Percentiles rank a stretch among this genome's conserved stretches.
phyloP scores from a whole-genome alignment of 2,113 vertebrate species.

The Ondatra zibethicus region DNA sequence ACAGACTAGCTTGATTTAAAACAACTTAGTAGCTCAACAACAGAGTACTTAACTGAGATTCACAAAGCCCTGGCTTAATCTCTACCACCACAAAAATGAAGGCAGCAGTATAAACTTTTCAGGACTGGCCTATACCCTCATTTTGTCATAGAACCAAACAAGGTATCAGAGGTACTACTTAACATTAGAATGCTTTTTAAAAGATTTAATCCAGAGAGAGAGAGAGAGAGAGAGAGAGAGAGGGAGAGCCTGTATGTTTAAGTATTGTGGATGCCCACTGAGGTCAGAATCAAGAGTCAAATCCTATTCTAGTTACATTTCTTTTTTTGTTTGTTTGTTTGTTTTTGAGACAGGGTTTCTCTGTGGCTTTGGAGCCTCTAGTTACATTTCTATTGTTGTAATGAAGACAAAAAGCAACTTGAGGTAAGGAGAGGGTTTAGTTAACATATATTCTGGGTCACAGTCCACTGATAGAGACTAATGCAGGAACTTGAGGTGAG shows the following conservation, averaged over 20 bases:
- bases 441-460: neutral
- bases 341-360: too few relatives aligned
- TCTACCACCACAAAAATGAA: neutral
- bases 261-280: neutral
- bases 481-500: neutral
- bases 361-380: too few relatives aligned
- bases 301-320: neutral
- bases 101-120: neutral
- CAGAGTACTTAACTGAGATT: neutral
- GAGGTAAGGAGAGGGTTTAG: neutral
- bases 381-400: neutral
- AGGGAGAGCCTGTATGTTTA: too few relatives aligned
- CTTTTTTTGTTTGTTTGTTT: neutral
- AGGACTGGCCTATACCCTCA: neutral
- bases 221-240: too few relatives aligned
- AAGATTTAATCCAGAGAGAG: too few relatives aligned
- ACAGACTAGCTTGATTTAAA: neutral
- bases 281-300: neutral
- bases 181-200: neutral
- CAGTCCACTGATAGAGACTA: neutral
- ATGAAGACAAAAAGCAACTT: neutral
- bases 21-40: neutral
- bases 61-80: neutral
- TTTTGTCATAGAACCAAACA: neutral
- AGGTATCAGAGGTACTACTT: neutral